A percentile compares a stretch with the other conserved stretches of the same genome.
Evolutionary conservation across 2,113 vertebrate species (phyloP).

Genomic region (Pleuronectes platessa): DNA sequence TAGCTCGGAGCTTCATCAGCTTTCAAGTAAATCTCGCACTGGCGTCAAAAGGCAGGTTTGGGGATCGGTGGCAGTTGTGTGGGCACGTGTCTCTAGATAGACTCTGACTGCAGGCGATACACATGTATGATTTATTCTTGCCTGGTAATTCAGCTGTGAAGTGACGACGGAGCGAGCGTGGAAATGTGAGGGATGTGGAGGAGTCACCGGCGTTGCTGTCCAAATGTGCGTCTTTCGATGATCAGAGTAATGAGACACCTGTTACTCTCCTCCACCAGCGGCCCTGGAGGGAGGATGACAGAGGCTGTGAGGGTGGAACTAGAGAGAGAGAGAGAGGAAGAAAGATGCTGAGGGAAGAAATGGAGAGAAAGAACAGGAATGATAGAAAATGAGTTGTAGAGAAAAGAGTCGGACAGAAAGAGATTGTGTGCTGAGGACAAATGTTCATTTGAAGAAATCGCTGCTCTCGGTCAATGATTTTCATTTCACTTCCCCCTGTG

Average conservation of each 20-base stretch:
- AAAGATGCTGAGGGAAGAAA: background rate
- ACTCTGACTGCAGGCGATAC: conserved; percentile 44
- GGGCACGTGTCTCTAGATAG: conserved; percentile 54
- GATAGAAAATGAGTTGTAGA: conserved; percentile 8
- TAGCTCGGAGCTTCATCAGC: conserved; percentile 32
- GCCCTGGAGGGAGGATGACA: conserved; percentile 46
- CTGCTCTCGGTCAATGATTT: too few relatives aligned
- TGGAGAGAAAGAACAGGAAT: background rate
- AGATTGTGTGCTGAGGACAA: conserved; percentile 39
- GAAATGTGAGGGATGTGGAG: conserved; percentile 13
- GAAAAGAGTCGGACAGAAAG: conserved; percentile 38
- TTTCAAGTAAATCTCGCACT: conserved; percentile 24
- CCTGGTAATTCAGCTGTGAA: conserved; percentile 56
- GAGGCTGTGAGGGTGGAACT: background rate
- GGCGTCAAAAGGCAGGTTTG: conserved; percentile 4
- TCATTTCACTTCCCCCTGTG: too few relatives aligned
- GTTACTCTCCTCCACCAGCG: conserved; percentile 44
- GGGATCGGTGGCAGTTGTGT: conserved; percentile 41
- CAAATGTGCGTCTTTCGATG: conserved; percentile 25
- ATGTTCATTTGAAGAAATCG: conserved; percentile 37
- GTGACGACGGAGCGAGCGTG: conserved; percentile 29
- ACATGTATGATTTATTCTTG: conserved; percentile 52
- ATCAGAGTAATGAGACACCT: conserved; percentile 65
- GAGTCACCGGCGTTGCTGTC: background rate
- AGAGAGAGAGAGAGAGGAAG: background rate